Base-by-base conservation (phyloP, 2,888 invertebrate species). In the Odontothrips loti region DNA sequence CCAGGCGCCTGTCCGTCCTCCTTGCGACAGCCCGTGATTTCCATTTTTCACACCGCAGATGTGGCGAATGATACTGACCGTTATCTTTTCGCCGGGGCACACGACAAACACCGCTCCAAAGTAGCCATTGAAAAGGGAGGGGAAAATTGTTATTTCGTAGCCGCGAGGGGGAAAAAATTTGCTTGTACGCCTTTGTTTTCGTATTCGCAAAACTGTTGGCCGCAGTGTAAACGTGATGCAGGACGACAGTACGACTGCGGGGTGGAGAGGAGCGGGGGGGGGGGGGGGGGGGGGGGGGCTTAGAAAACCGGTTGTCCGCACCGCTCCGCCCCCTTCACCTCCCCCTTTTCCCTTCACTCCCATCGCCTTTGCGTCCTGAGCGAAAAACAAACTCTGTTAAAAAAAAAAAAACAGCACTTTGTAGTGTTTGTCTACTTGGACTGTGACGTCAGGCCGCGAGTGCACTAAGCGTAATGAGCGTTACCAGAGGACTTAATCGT, bases 11-110 rank as follows among this genome's bases (percentile, higher is more conserved):
- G 27, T 27, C 27, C 58, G 20, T 58, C 15, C 58, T 58, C 20
- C 58, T 58, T 58, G 20, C 58, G 58, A 58, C 58, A 58, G 58
- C 15, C 58, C 58, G 58, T 58, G 23, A 75, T 75, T 75, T 75
- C 68, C 68, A 75, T 75, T 75, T 75, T 75, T 75, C 68, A 75
- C 68, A 75, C 68, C 68, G 27, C 68, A 75, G 68, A 75, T 75
- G 68, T 75, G 23, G 23, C 27, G 23, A 75, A 75, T 75, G 68
- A 75, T 75, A 75, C 23, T 9, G 27, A 58, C 58, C 58, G 58
- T 20, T 58, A 27, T 75, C 68, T 75, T 75, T 27, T 27, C 23
- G 12, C 58, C 58, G 20, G 58, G 58, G 58, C 58, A 58, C 58
- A 58, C 58, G 58, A 17, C 58, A 15, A 43, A 6, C 34, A 6